Evolutionary conservation across 2,113 vertebrate genomes (phyloP).

Genomic region (Jacana jacana): DNA sequence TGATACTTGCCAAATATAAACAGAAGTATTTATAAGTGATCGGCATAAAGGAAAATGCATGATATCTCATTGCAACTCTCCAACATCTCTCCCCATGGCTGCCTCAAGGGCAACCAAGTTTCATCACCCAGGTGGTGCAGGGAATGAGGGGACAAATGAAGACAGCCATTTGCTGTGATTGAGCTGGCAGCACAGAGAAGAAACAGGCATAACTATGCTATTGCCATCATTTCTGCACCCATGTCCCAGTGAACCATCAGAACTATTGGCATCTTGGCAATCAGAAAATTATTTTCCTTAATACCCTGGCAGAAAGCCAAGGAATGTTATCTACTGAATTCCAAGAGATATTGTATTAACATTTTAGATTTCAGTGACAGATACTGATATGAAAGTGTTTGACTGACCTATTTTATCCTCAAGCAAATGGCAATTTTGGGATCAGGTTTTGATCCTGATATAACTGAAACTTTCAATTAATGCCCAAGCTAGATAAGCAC

Average conservation of each 20-base stretch:
- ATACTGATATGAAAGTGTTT: constrained; percentile 14
- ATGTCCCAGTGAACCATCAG: not conserved
- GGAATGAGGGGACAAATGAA: not conserved
- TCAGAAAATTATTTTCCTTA: not conserved
- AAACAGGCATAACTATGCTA: not conserved
- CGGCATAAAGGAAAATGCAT: not conserved
- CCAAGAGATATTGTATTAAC: not conserved
- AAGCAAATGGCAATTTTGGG: constrained; percentile 6
- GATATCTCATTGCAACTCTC: not conserved
- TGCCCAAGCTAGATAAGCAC: constrained; percentile 38
- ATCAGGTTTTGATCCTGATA: constrained; percentile 16
- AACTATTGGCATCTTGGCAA: not conserved
- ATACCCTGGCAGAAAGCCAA: not conserved
- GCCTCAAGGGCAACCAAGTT: not conserved
- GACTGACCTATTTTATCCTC: not conserved
- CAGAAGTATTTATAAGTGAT: not conserved
- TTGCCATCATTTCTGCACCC: not conserved
- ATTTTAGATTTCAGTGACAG: constrained; percentile 21
- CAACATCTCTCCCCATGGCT: not conserved
- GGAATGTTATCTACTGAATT: not conserved
- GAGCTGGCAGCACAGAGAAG: not conserved
- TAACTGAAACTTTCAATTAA: constrained; percentile 19
- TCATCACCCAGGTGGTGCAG: not conserved
- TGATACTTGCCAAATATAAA: not conserved
- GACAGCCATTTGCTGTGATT: not conserved